Percentiles rank a stretch among this genome's conserved stretches.
phyloP scores from a whole-genome alignment of 2,888 invertebrate genomes.

The Drosophila siamana region DNA sequence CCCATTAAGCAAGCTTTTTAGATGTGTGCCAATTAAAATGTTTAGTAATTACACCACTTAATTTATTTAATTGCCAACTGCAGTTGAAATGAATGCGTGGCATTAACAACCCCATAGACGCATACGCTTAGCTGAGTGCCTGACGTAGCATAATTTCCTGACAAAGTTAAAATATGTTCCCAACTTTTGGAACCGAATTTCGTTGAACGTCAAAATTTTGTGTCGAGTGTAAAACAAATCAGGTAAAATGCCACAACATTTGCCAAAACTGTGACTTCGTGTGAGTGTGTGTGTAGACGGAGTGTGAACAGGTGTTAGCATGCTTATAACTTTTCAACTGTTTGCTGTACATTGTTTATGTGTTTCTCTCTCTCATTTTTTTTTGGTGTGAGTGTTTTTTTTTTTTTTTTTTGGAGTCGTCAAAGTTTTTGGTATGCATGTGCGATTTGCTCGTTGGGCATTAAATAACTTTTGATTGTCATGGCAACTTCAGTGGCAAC shows the following conservation, averaged over 20 bases:
- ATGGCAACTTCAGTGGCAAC: constrained; percentile 59
- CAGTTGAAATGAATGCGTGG: background rate
- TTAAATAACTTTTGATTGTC: constrained; percentile 72
- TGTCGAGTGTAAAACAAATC: constrained; percentile 57
- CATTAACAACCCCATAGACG: constrained; percentile 30
- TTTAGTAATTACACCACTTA: constrained; percentile 14
- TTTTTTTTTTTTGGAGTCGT: constrained; percentile 25
- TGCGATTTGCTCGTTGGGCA: constrained; percentile 59
- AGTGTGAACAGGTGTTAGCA: constrained; percentile 63
- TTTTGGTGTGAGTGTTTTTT: no score
- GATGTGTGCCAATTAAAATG: background rate
- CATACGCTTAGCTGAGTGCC: constrained; percentile 1
- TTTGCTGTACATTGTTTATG: constrained; percentile 56
- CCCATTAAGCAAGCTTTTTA: background rate
- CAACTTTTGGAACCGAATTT: constrained; percentile 68
- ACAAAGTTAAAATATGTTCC: constrained; percentile 64
- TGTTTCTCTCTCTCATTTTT: constrained; percentile 17
- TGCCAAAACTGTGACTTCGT: constrained; percentile 29
- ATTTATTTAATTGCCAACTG: constrained; percentile 60
- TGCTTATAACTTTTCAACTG: constrained; percentile 72
- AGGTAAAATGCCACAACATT: constrained; percentile 70
- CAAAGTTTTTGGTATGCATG: constrained; percentile 57
- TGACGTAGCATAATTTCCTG: constrained; percentile 57
- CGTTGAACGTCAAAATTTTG: constrained; percentile 71
- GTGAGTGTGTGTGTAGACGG: constrained; percentile 23